A percentile compares a stretch with the other conserved stretches of the same genome.
These are phyloP conservation scores for Rhingia rostrata DNA, from an alignment of 2,888 invertebrate genomes.

Conservation along the genomic window DNA sequence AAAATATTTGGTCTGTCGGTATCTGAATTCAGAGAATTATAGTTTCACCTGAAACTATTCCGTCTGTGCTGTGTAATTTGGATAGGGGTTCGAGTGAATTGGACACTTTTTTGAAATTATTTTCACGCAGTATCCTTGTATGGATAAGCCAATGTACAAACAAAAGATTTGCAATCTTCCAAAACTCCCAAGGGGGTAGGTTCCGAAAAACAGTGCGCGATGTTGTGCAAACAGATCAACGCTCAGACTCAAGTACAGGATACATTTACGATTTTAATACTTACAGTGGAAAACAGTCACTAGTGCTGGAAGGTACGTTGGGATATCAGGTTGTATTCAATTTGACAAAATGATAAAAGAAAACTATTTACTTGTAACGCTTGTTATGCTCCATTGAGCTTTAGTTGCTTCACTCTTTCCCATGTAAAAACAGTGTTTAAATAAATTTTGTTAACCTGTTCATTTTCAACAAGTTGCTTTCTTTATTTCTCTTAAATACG, in stretches of 20 bases:
- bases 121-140: conserved; percentile 27
- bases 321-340: conserved; percentile 41
- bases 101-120: conserved; percentile 29
- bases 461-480: too few species aligned
- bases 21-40: conserved; percentile 18
- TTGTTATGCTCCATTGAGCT: conserved; percentile 43
- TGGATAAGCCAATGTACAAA: conserved; percentile 37
- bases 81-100: conserved; percentile 36
- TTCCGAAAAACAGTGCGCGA: conserved; percentile 19
- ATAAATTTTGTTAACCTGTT: too few species aligned
- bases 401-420: conserved; percentile 40
- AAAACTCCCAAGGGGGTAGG: conserved; percentile 21
- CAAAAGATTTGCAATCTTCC: conserved; percentile 20
- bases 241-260: conserved; percentile 28
- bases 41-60: conserved; percentile 20
- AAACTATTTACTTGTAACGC: conserved; percentile 25
- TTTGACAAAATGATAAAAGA: conserved; percentile 34
- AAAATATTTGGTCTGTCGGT: conserved; percentile 22
- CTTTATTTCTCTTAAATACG: too few species aligned
- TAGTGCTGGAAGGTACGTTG: conserved; percentile 27
- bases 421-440: not conserved
- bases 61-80: conserved; percentile 28
- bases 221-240: conserved; percentile 18
- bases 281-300: conserved; percentile 51
- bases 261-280: conserved; percentile 54